phyloP scores from a whole-genome alignment of 2,113 vertebrate species.

The Dasyprocta punctata region DNA sequence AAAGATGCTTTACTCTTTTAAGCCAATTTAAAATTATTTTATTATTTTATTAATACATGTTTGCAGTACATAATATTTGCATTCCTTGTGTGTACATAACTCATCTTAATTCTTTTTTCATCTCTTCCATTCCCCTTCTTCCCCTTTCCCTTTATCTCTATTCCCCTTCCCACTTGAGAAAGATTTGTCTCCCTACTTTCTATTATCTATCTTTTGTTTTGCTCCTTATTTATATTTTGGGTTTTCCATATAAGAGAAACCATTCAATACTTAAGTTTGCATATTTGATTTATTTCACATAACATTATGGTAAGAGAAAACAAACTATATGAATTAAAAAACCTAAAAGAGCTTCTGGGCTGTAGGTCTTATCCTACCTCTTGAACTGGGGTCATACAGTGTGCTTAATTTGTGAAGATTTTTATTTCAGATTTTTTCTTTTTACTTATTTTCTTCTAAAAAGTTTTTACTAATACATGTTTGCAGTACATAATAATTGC shows the following conservation, averaged over 20 bases:
- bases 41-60: not conserved
- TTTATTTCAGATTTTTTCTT: not conserved
- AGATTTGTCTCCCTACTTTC: not conserved
- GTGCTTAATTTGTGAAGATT: not conserved
- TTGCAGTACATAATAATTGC: not conserved
- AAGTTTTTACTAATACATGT: not conserved
- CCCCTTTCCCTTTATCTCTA: not conserved
- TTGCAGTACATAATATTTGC: not conserved
- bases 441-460: not conserved
- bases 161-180: not conserved
- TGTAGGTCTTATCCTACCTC: not conserved
- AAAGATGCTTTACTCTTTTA: not conserved
- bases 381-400: not conserved
- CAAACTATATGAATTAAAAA: not conserved
- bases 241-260: not conserved
- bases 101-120: not conserved
- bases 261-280: not conserved
- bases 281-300: not conserved
- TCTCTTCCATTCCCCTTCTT: not conserved
- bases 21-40: not conserved
- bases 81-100: not conserved
- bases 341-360: not conserved
- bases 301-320: not conserved
- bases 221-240: not conserved
- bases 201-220: not conserved